A percentile compares a stretch with the other conserved stretches of the same genome.
Conservation (phyloP, 2,888 invertebrate genomes). For the Conomelus anceps region DNA sequence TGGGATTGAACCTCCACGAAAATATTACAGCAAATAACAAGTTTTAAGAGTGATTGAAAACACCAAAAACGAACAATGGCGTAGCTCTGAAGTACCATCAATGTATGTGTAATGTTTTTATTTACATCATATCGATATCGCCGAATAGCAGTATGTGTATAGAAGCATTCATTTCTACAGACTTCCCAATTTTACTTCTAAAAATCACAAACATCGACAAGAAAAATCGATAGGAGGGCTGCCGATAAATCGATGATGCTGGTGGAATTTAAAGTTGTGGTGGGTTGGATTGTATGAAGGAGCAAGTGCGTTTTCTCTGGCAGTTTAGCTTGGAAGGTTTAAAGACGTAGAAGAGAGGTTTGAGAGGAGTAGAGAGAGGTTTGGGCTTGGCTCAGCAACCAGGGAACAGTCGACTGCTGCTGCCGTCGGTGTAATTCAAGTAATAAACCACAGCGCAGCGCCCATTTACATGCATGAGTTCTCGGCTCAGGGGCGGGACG, state of each 20-base stretch:
- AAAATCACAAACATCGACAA: not conserved
- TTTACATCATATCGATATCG: too few species aligned
- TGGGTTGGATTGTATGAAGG: not conserved
- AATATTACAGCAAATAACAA: too few species aligned
- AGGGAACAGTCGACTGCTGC: not conserved
- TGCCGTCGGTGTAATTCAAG: conserved; percentile 3
- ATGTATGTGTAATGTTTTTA: too few species aligned
- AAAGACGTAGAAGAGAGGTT: not conserved
- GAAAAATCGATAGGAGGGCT: not conserved
- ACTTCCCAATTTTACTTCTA: not conserved
- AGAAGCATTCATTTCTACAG: not conserved
- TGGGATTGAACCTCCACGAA: too few species aligned
- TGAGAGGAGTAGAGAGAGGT: too few species aligned
- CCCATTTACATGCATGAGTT: conserved; percentile 12
- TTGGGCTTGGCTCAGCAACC: not conserved
- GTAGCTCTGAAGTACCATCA: too few species aligned
- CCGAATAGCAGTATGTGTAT: too few species aligned
- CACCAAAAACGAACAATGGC: too few species aligned
- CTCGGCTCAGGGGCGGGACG: not conserved
- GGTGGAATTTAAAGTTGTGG: not conserved
- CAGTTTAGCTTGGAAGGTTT: not conserved
- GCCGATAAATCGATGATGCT: not conserved
- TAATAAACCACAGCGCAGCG: conserved; percentile 7
- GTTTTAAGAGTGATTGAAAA: too few species aligned
- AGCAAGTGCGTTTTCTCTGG: not conserved